Base-by-base conservation (phyloP, 2,888 invertebrate genomes). In the Orthonychiurus folsomi region DNA sequence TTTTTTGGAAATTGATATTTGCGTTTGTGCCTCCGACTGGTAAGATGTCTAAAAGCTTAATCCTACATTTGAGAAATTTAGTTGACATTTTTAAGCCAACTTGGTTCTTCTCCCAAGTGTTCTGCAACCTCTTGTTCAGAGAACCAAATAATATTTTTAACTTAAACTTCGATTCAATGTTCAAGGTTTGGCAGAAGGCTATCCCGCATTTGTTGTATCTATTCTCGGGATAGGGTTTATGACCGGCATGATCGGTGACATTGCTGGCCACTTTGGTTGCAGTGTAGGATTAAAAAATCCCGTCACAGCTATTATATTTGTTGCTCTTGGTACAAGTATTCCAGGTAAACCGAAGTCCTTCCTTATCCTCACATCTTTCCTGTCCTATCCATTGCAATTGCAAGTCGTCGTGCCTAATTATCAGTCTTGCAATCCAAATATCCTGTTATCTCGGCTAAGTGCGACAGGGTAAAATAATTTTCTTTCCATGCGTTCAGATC, bases 11-110 rank as follows among this genome's bases (percentile, higher is more conserved):
- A 81, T 81, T 99, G 60, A 79, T 95, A 66, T 99, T 97, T 79
- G 97, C 97, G 65, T 90, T 94, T 78, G 90, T 99, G 69, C 97
- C 99, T 73, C 99, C 99, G 25, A 97, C 97, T 80, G 95, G 93
- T 90, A 69, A 28, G 20, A 20, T 52, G 52, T n/a, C 21, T 18
- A 47, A 12, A 47, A 47, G 47, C 15, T 12, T 47, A 12, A 12
- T 12, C 47, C 47, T 47, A 47, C 12, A 59, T 59, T 3, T 59
- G n/a, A n/a, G n/a, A n/a, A n/a, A n/a, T n/a, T n/a, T n/a, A n/a
- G n/a, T n/a, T n/a, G n/a, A n/a, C n/a, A n/a, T n/a, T n/a, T n/a
- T n/a, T n/a, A n/a, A n/a, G n/a, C n/a, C n/a, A n/a, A n/a, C n/a
- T n/a, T n/a, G n/a, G n/a, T n/a, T n/a, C n/a, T n/a, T n/a, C n/a